These are phyloP conservation scores for Lepidocyrtinus sp. DNA, from an alignment of 2,888 invertebrate species.

Conservation along the genomic window DNA sequence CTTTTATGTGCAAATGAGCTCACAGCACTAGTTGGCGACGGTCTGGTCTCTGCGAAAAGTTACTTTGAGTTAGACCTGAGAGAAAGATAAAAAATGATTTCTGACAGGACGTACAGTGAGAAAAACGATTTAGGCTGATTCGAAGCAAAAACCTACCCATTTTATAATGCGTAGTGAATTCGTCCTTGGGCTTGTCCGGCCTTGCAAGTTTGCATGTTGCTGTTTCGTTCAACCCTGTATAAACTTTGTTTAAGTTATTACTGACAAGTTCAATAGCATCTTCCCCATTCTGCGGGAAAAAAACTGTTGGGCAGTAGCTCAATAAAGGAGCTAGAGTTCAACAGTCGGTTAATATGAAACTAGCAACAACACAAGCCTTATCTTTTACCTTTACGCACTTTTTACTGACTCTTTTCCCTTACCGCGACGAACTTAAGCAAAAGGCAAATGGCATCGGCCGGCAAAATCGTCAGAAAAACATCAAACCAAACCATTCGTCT, in stretches of 20 bases:
- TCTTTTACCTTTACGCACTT: slow-evolving; percentile 9
- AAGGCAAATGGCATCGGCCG: slow-evolving; percentile 16
- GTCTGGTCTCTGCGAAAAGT: background rate
- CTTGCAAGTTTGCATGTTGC: slow-evolving; percentile 37
- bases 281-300: slow-evolving; percentile 10
- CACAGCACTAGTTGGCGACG: background rate
- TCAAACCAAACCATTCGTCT: slow-evolving; percentile 28
- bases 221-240: background rate
- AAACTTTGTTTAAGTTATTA: slow-evolving; percentile 4
- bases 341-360: slow-evolving; percentile 63
- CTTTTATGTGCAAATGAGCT: background rate
- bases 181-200: slow-evolving; percentile 54
- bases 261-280: slow-evolving; percentile 32
- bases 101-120: background rate
- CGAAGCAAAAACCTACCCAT: background rate
- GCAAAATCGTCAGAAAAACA: background rate
- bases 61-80: background rate
- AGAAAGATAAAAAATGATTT: background rate
- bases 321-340: slow-evolving; percentile 52
- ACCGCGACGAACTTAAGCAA: no score
- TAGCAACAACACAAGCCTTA: background rate
- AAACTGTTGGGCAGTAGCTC: background rate
- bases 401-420: slow-evolving; percentile 1
- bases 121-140: background rate
- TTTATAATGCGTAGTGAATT: slow-evolving; percentile 12